These are phyloP conservation scores for Notiomystis cincta DNA, from an alignment of 2,113 vertebrate genomes.

Conservation along the genomic window DNA sequence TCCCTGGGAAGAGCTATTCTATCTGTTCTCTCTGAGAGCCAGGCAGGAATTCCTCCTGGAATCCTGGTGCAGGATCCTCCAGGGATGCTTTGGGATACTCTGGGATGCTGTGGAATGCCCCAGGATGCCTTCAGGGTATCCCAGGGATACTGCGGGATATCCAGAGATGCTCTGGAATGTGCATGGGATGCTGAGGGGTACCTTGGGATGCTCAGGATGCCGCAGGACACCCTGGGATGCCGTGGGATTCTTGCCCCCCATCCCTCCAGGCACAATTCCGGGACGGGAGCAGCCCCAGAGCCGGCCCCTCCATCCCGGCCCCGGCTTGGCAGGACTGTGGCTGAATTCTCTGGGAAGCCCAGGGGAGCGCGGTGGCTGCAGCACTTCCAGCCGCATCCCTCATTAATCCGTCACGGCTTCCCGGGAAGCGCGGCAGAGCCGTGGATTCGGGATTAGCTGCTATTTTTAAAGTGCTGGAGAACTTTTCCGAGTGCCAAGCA, in stretches of 20 bases:
- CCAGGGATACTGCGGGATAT: accelerated
- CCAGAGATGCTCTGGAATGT: not conserved
- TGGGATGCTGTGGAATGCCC: too few species aligned
- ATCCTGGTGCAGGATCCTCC: not conserved
- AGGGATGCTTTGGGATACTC: not conserved
- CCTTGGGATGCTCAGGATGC: accelerated
- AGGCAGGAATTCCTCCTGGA: not conserved
- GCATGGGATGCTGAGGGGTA: accelerated
- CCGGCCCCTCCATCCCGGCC: not conserved
- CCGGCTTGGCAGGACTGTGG: not conserved
- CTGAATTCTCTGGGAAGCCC: slow-evolving; percentile 56
- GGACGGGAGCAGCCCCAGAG: not conserved
- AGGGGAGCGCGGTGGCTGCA: slow-evolving; percentile 32
- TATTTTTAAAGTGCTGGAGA: not conserved
- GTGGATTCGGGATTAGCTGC: not conserved
- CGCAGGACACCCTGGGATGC: accelerated
- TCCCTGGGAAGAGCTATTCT: not conserved
- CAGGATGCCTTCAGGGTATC: not conserved
- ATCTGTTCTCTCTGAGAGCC: not conserved
- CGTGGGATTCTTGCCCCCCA: not conserved
- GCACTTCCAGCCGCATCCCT: slow-evolving; percentile 61
- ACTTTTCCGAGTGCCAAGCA: not conserved
- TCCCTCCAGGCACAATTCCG: accelerated
- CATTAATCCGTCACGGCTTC: slow-evolving; percentile 52
- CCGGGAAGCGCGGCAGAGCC: not conserved